A percentile compares a stretch with the other conserved stretches of the same genome.
Evolutionary conservation across 1,140 invertebrate genomes (phyloP).

Genomic region (Drosophila kanapiae): DNA sequence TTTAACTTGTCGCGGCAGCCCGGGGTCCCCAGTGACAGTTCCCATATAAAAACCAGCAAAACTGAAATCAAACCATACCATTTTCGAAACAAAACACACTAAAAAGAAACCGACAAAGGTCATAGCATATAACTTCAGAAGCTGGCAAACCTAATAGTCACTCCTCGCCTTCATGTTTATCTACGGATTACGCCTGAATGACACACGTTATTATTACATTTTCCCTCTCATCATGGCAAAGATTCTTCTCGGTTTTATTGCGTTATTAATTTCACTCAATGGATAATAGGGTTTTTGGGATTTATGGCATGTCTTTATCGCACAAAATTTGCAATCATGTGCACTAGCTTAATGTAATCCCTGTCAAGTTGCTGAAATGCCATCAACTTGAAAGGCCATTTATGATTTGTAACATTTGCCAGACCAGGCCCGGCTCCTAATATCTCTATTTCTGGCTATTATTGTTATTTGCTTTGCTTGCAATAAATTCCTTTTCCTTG

Average conservation of each 20-base stretch:
- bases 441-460: neutral
- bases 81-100: neutral
- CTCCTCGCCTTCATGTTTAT: conserved; percentile 18
- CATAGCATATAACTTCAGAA: neutral
- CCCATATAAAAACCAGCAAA: conserved; percentile 17
- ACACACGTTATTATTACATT: conserved; percentile 17
- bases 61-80: conserved; percentile 9
- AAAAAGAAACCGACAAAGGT: conserved; percentile 6
- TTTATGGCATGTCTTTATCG: conserved; percentile 11
- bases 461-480: neutral
- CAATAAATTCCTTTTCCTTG: conserved; percentile 12
- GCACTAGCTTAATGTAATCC: neutral
- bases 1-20: conserved; percentile 26
- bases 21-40: conserved; percentile 16
- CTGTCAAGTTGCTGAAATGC: neutral
- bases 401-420: conserved; percentile 3
- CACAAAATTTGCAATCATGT: conserved; percentile 12
- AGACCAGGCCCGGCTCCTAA: neutral
- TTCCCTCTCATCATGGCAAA: neutral
- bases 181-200: conserved; percentile 38
- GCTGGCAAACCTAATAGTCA: neutral
- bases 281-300: neutral
- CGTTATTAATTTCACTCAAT: conserved; percentile 31
- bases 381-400: neutral
- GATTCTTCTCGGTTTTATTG: conserved; percentile 15